Evolutionary conservation across 2,888 invertebrate genomes (phyloP), one percentile per base, ranked within the genome.

Genomic region (Hipparchia semele): DNA sequence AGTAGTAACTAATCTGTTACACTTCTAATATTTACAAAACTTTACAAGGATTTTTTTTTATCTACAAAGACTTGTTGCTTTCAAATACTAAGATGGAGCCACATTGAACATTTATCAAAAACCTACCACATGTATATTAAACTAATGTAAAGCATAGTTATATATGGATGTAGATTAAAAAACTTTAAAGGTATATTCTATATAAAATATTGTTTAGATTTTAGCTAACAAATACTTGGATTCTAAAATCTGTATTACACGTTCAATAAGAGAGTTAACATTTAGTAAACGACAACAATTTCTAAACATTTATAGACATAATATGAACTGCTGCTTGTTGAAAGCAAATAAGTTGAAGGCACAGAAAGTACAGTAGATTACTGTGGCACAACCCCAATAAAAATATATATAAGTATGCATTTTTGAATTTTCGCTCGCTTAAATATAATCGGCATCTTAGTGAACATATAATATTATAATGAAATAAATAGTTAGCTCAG

Each of bases 21-120:
- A 77, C 76, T 79, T 79, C 85, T 83, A 82, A 86, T 84, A 91
- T 91, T 89, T 91, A 91, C 87, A 86, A 76, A 86, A 83, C 78
- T 86, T 83, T 86, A 87, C 80, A 83, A 79, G 81, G 86, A 84
- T 83, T 82, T 79, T 79, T 81, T 82, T 83, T 83, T 91, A 89
- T 89, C 88, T 91, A 91, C 89, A 90, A 80, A 86, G 89, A 89
- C 87, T 88, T 87, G 86, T 88, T 86, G 87, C 87, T 84, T 77
- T 79, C 80, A 84, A 83, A 83, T 75, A 79, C 80, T 82, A 85
- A 84, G 77, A 83, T 79, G 83, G 86, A 88, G 88, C 87, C 89
- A 88, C 87, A 88, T 88, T 89, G 87, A 89, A 90, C 89, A 73
- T 71, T 76, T 73, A 73, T 77, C 72, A 73, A 75, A 74, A 75